Base-by-base conservation (phyloP, 2,888 invertebrate genomes). In the Nudaria mundana region DNA sequence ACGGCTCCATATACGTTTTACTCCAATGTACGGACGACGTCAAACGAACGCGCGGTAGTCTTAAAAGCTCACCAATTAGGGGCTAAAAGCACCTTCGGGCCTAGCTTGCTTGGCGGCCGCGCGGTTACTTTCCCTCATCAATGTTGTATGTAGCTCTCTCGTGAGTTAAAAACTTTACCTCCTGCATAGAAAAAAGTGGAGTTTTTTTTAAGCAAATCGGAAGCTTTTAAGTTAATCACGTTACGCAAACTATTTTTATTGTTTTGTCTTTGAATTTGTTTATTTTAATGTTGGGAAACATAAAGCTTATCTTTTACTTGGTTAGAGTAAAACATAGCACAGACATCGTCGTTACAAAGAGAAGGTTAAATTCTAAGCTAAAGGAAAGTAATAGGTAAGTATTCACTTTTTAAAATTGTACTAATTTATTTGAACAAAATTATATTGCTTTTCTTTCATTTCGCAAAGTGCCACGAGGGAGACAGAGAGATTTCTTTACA, bases 51-150 rank as follows among this genome's bases (percentile, higher is more conserved):
- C 73, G 76, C 78, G 83, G 81, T 66, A 81, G 83, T 88, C 88
- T 89, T 89, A 89, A 89, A 89, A 89, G 89, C 89, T 80, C 69
- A 76, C 83, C 89, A 89, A 89, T 89, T 89, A 89, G 75, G 81
- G 77, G 71, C 86, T 89, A 89, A 89, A 89, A 89, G 89, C 89
- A 88, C 87, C 88, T 85, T 81, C 81, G 83, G 69, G 82, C 62
- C 57, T 61, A 62, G 74, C 69, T 72, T 75, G 75, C 74, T 73
- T 74, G 70, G 70, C 65, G 64, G 64, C 60, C 63, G 72, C 71
- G 78, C 74, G 84, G 85, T 82, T 80, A 73, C 78, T 67, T 66
- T 76, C 68, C 66, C 81, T 86, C 87, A 88, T 87, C 86, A 85
- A 88, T 86, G 76, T 88, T 88, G 87, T 83, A 88, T 75, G 72